A percentile compares a stretch with the other conserved stretches of the same genome.
Conservation (phyloP, 2,113 vertebrate species). For the Odocoileus hemionus region DNA sequence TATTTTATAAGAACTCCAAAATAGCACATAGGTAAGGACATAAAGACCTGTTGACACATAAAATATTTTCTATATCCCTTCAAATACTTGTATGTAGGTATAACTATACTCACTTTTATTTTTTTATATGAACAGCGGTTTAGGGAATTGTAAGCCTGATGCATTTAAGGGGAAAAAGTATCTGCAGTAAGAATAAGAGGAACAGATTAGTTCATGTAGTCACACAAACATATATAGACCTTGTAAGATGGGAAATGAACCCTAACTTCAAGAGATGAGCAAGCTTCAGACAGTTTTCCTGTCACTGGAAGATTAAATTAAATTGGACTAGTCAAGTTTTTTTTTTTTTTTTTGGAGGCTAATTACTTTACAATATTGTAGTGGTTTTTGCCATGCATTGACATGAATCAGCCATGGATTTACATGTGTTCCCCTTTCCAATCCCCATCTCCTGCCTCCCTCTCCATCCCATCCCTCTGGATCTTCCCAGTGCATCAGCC, state of each 20-base stretch:
- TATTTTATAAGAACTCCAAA: conserved; percentile 7
- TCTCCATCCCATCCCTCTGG: too few species aligned
- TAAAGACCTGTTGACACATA: neutral
- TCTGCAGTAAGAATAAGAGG: neutral
- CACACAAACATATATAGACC: neutral
- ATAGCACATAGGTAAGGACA: neutral
- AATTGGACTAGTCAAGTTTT: neutral
- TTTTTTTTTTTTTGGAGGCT: too few species aligned
- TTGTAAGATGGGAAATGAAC: neutral
- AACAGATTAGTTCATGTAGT: neutral
- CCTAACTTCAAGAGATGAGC: neutral
- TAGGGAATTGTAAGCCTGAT: neutral
- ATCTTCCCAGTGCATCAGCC: too few species aligned
- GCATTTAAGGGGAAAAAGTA: neutral
- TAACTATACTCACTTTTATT: neutral
- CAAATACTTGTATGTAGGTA: neutral
- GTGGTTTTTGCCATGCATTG: too few species aligned
- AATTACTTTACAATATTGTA: too few species aligned
- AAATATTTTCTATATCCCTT: neutral
- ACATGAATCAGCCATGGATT: too few species aligned
- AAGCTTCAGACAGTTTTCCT: neutral
- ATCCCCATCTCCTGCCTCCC: too few species aligned
- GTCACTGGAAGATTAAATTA: neutral
- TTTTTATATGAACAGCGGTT: neutral
- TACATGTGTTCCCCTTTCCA: too few species aligned